A percentile compares a stretch with the other conserved stretches of the same genome.
phyloP scores from a whole-genome alignment of 2,888 invertebrate genomes.

The Pasiphila rectangulata region DNA sequence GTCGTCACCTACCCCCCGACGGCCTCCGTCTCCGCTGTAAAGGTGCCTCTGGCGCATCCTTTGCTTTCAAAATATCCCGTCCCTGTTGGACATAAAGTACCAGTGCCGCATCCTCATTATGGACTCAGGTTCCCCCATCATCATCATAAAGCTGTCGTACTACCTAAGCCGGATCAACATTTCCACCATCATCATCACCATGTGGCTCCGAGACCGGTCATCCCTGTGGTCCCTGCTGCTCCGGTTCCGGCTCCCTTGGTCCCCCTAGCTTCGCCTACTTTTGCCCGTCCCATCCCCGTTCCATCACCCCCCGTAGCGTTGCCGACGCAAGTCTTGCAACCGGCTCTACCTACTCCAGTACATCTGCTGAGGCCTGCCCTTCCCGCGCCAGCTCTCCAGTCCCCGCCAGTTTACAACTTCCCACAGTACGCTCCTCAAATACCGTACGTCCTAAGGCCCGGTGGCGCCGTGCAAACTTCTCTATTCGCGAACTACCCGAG shows the following conservation, averaged over 20 bases:
- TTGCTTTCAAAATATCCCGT: slow-evolving; percentile 53
- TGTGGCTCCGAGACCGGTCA: slow-evolving; percentile 55
- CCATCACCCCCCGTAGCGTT: slow-evolving; percentile 49
- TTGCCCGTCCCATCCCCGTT: slow-evolving; percentile 54
- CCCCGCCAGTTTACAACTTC: slow-evolving; percentile 17
- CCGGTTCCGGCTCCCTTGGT: slow-evolving; percentile 44
- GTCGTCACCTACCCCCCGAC: slow-evolving; percentile 74
- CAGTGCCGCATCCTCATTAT: slow-evolving; percentile 62
- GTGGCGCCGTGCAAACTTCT: slow-evolving; percentile 69
- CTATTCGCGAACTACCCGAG: slow-evolving; percentile 70
- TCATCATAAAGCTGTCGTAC: slow-evolving; percentile 52
- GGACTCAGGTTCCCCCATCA: slow-evolving; percentile 60
- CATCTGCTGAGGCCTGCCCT: slow-evolving; percentile 52
- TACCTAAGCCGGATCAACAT: slow-evolving; percentile 59
- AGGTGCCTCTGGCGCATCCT: slow-evolving; percentile 64
- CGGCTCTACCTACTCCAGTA: slow-evolving; percentile 47
- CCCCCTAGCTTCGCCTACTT: slow-evolving; percentile 48
- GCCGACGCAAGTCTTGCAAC: slow-evolving; percentile 30
- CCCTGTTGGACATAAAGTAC: slow-evolving; percentile 60
- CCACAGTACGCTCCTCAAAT: slow-evolving; percentile 45
- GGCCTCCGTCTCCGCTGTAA: slow-evolving; percentile 67
- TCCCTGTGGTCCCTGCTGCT: slow-evolving; percentile 52
- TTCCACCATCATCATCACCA: slow-evolving; percentile 75
- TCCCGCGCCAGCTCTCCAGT: slow-evolving; percentile 36
- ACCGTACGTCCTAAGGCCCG: slow-evolving; percentile 67